Base-by-base conservation (phyloP, 2,113 vertebrate species). In the Choloepus hoffmanni region DNA sequence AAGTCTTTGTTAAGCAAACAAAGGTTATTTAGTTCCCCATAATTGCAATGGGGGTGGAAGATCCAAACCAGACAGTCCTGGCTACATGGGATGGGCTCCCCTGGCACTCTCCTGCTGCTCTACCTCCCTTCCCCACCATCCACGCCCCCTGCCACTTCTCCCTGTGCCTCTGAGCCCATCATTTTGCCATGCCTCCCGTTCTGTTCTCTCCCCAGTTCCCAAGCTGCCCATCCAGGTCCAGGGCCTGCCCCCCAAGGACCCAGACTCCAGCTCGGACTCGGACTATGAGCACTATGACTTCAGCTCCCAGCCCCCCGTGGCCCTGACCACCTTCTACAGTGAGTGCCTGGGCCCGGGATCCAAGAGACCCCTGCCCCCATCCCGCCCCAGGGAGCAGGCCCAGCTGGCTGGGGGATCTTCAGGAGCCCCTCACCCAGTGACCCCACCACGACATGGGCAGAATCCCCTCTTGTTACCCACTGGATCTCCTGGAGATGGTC, bases 301-400 rank as follows among this genome's bases (percentile, higher is more conserved):
- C 98, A 98, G 93, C 81, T 82, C 95, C 85, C 95, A 98, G 83
- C 98, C 98, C 0, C 98, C 98, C 0, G 15, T 98, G 62, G 97
- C 98, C n/a, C 97, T 99, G 95, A 98, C 98, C 95, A 98, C 98
- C 89, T 99, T 99, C 96, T 95, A 98, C 97, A 98, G 98, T 98
- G 98, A 98, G 98, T 96, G 84, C 60, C 79, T 33, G 63, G 65
- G 65, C 53, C 50, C 0, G 2, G 63, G 74, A 12, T 60, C 84
- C 83, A 7, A 0, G 19, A 5, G 82, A 15, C 63, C 24, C 1
- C 11, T 13, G 5, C 43, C 74, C 0, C 8, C 50, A 2, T 8
- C 58, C 53, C 0, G 0, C 6, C 28, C 48, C 89, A 15, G 58
- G 28, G 96, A 94, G 78, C 24, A 0, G n/a, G 12, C 11, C 24